Evolutionary conservation across 2,888 invertebrate genomes (phyloP).

Genomic region (Charanyca ferruginea): DNA sequence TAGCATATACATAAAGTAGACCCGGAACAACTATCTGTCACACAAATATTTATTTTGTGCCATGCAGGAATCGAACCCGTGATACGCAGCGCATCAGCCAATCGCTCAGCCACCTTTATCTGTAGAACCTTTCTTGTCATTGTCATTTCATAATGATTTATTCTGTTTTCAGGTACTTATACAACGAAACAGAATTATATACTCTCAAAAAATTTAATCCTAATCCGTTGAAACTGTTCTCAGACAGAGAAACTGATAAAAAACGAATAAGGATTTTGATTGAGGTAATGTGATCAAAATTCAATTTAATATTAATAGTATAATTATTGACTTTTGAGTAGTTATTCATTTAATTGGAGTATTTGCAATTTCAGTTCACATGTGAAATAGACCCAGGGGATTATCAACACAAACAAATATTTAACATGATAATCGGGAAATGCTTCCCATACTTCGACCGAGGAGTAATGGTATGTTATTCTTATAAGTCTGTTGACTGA

Average conservation of each 20-base stretch:
- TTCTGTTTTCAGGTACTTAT: conserved; percentile 91
- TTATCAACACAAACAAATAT: conserved; percentile 93
- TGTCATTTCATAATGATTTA: neutral
- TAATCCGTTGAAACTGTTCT: conserved; percentile 92
- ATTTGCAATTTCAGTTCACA: conserved; percentile 86
- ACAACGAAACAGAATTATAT: conserved; percentile 94
- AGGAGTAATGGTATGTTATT: conserved; percentile 92
- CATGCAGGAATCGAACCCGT: too few relatives aligned
- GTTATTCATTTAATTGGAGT: conserved; percentile 1
- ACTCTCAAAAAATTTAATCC: conserved; percentile 90
- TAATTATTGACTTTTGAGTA: neutral
- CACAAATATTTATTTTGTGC: too few relatives aligned
- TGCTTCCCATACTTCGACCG: conserved; percentile 94
- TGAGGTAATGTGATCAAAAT: conserved; percentile 76
- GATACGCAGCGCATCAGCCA: too few relatives aligned
- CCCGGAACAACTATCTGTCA: too few relatives aligned
- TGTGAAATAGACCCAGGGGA: conserved; percentile 92
- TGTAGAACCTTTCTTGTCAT: neutral
- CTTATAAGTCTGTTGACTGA: too few relatives aligned
- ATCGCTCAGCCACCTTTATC: neutral
- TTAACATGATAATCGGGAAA: conserved; percentile 94
- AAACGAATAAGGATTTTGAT: conserved; percentile 90
- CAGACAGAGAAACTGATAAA: conserved; percentile 89
- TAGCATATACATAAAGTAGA: too few relatives aligned
- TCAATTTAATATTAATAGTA: neutral